phyloP scores from a whole-genome alignment of 1,140 invertebrate genomes.

The Mercenaria mercenaria region DNA sequence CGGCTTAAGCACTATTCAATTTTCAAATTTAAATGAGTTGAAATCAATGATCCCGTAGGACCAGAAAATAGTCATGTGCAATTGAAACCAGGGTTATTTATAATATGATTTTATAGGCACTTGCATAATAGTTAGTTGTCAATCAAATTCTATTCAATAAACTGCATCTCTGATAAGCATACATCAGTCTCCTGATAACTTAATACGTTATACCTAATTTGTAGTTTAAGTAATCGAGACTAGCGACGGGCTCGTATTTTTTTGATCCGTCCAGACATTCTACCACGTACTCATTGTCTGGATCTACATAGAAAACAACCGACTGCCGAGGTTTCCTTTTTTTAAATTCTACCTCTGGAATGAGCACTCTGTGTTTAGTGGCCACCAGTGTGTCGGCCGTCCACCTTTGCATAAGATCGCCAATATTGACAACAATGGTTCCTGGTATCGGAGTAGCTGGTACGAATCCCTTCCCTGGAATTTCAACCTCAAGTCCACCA shows the following conservation, averaged over 20 bases:
- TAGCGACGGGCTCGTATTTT: conserved; percentile 75
- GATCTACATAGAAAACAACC: conserved; percentile 92
- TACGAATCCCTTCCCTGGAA: conserved; percentile 53
- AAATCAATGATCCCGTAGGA: too few species aligned
- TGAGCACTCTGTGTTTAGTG: conserved; percentile 90
- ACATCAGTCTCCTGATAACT: too few species aligned
- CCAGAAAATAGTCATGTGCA: too few species aligned
- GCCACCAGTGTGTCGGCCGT: conserved; percentile 68
- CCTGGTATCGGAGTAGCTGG: conserved; percentile 64
- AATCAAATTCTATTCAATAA: too few species aligned
- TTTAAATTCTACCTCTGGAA: conserved; percentile 89
- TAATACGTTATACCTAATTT: conserved; percentile 34
- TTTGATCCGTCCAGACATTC: conserved; percentile 87
- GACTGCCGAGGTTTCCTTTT: conserved; percentile 90
- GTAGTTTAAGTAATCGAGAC: conserved; percentile 73
- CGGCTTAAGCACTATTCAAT: too few species aligned
- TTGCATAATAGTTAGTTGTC: too few species aligned
- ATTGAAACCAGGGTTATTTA: too few species aligned
- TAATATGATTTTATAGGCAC: too few species aligned
- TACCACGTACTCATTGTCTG: conserved; percentile 88
- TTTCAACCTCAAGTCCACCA: conserved; percentile 85
- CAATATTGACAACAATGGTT: conserved; percentile 69
- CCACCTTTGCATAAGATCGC: conserved; percentile 71
- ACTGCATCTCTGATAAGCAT: too few species aligned
- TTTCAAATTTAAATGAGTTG: too few species aligned